phyloP scores from a whole-genome alignment of 2,113 vertebrate species.

The Phalacrocorax brasilianus region DNA sequence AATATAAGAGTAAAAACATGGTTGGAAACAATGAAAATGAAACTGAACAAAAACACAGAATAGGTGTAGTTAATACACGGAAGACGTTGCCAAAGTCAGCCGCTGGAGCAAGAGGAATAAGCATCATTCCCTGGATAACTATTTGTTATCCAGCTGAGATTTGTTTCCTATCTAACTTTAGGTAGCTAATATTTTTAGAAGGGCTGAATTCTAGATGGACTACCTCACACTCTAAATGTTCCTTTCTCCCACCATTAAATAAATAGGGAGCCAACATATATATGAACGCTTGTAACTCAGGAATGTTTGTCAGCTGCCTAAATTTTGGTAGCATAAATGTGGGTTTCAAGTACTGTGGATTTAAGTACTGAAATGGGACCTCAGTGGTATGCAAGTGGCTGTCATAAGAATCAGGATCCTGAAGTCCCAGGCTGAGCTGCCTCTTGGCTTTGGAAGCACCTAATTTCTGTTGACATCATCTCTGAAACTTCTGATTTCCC shows the following conservation, averaged over 20 bases:
- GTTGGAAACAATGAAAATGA: background rate
- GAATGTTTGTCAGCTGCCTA: background rate
- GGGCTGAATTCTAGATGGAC: background rate
- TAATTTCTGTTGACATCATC: background rate
- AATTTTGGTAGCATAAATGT: background rate
- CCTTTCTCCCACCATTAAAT: background rate
- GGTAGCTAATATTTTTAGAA: background rate
- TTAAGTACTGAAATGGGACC: background rate
- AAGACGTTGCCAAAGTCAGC: background rate
- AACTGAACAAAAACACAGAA: background rate
- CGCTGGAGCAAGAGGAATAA: background rate
- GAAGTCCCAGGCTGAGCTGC: background rate
- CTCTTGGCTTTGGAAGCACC: background rate
- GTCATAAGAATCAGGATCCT: background rate
- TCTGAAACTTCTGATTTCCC: background rate
- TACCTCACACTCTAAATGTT: background rate
- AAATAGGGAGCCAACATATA: background rate
- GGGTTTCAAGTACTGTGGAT: background rate
- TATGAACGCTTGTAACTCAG: background rate
- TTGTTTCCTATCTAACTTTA: background rate
- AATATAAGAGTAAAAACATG: background rate
- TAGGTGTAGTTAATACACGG: background rate
- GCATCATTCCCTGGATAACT: background rate
- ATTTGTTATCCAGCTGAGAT: background rate
- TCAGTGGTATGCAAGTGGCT: background rate